These are phyloP conservation scores for Sparidentex hasta DNA, from an alignment of 2,797 vertebrate species.

Conservation along the genomic window DNA sequence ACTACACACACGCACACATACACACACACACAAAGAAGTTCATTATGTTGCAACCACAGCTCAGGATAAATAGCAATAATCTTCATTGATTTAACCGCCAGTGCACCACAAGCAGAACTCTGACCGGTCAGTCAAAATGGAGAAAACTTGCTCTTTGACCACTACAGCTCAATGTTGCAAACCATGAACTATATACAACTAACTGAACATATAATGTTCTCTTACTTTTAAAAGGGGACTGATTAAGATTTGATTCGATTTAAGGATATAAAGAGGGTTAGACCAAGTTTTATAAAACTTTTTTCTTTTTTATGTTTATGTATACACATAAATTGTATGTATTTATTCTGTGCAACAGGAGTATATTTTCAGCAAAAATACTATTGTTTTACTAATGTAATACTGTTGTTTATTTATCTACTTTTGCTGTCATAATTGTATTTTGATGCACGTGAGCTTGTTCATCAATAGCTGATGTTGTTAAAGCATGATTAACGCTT, in stretches of 20 bases:
- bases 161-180: not conserved
- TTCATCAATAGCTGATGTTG: no score
- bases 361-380: not conserved
- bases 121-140: conserved; percentile 49
- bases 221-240: not conserved
- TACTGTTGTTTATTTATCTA: no score
- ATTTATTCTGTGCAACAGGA: not conserved
- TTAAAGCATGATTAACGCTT: no score
- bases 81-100: conserved; percentile 60
- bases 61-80: conserved; percentile 25
- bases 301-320: not conserved
- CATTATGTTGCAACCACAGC: conserved; percentile 31
- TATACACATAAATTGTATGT: no score
- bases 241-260: not conserved
- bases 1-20: conserved; percentile 9
- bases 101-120: conserved; percentile 41
- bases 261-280: not conserved
- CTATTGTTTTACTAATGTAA: not conserved
- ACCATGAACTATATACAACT: no score
- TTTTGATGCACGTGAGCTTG: no score
- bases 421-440: no score
- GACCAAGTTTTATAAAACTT: not conserved
- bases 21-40: conserved; percentile 6
- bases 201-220: not conserved
- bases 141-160: conserved; percentile 51